Conservation (phyloP, 2,113 vertebrate species). For the Salvator merianae region DNA sequence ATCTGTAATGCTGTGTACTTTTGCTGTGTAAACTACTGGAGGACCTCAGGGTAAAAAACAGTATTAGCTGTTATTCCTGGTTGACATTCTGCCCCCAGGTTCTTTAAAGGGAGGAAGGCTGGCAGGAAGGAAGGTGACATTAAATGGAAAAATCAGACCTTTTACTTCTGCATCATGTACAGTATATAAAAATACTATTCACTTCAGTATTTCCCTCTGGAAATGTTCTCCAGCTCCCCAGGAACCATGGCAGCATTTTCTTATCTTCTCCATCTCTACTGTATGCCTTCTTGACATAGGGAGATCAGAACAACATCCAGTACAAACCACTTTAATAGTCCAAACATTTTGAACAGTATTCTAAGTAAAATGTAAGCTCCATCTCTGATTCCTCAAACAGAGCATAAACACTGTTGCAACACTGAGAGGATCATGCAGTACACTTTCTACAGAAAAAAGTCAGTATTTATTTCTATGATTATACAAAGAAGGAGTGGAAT, state of each 20-base stretch:
- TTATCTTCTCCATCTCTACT: not conserved
- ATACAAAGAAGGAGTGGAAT: no score
- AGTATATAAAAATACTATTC: no score
- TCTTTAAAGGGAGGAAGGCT: no score
- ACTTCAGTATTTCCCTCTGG: not conserved
- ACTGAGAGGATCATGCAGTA: not conserved
- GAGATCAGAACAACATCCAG: not conserved
- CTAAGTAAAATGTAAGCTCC: not conserved
- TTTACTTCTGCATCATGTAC: no score
- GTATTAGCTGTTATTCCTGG: no score
- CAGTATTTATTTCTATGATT: no score
- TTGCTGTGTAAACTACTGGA: no score
- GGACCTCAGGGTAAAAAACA: no score
- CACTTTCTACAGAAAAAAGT: no score
- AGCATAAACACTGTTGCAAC: not conserved
- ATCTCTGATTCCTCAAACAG: not conserved
- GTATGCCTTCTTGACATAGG: not conserved
- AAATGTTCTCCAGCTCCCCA: not conserved
- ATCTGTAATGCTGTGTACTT: no score
- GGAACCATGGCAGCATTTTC: not conserved
- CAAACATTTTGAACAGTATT: not conserved
- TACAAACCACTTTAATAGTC: not conserved
- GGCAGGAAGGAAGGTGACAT: no score
- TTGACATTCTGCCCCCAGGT: not conserved
- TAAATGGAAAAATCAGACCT: no score